Base-by-base conservation (phyloP, 2,888 invertebrate genomes). In the Iselma pallidipennis region DNA sequence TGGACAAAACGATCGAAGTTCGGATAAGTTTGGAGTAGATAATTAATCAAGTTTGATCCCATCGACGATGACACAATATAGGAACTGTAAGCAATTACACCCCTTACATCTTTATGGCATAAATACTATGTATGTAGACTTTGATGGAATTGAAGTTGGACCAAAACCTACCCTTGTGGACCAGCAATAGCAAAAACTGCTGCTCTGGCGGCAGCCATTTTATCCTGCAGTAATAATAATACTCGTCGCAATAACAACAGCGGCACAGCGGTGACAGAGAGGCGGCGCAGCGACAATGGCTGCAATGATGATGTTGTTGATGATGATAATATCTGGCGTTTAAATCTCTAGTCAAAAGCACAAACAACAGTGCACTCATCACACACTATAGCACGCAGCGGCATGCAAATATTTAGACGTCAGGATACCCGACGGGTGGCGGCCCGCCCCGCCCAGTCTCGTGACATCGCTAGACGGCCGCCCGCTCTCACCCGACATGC, bases 381-480 rank as follows among this genome's bases (percentile, higher is more conserved):
- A 76, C 76, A 67, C 71, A 70, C 68, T 71, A n/a, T n/a, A 65
- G 61, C 67, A 67, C 68, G 68, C 66, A 67, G 64, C 42, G 69
- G 68, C 71, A 68, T 70, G 66, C 54, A 66, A 65, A 65, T 65
- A 65, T 68, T 74, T 73, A 69, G 75, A 72, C 76, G 78, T 78
- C 80, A 78, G 77, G 78, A 79, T 76, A 76, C 76, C 76, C 77
- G 77, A 74, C 76, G 77, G 77, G 59, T 57, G 63, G 74, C 74
- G 73, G 76, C 76, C 78, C 80, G 80, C 80, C 80, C 81, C 81
- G 80, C 80, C 81, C 64, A 64, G 60, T 80, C 79, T 78, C 78
- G 80, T 78, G 78, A 78, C 80, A 80, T 80, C 80, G 80, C 76
- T 73, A 76, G 78, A 77, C 78, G 78, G 78, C 79, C 78, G 78